These are phyloP conservation scores for Umimayanthus chanpuru DNA, from an alignment of 92 coral and sea anemone species.

Conservation along the genomic window DNA sequence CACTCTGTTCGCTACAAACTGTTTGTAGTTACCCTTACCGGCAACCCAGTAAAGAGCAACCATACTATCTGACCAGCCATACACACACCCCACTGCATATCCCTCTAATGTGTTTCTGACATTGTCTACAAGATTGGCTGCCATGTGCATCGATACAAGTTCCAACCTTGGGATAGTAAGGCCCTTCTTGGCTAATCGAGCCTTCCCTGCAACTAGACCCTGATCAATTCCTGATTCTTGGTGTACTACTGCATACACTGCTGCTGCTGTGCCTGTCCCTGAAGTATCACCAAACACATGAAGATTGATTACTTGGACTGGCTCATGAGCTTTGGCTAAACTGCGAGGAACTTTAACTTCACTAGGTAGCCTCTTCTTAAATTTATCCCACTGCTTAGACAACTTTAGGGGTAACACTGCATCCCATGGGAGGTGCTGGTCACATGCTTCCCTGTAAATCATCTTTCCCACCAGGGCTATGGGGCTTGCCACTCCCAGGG, in stretches of 20 bases:
- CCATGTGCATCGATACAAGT: constrained; percentile 59
- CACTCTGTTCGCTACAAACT: constrained; percentile 61
- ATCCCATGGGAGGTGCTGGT: not conserved
- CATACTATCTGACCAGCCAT: constrained; percentile 61
- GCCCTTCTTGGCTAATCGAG: constrained; percentile 53
- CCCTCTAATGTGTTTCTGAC: constrained; percentile 3
- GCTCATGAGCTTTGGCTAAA: not conserved
- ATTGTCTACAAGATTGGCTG: constrained; percentile 52
- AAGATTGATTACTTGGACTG: constrained; percentile 39
- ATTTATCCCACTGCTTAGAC: constrained; percentile 37
- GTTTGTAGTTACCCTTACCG: constrained; percentile 55
- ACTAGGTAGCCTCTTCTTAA: constrained; percentile 48
- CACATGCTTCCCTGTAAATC: constrained; percentile 45
- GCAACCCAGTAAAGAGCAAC: constrained; percentile 64
- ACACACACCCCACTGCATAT: constrained; percentile 23
- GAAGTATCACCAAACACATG: constrained; percentile 60
- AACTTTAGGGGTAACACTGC: not conserved
- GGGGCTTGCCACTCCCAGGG: too few species aligned
- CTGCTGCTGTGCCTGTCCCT: constrained; percentile 52
- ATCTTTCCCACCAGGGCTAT: too few species aligned
- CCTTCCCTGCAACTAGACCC: constrained; percentile 55
- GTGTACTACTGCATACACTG: constrained; percentile 56
- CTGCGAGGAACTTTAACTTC: constrained; percentile 40
- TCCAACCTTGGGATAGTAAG: constrained; percentile 50
- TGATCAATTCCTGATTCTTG: constrained; percentile 50